A percentile compares a stretch with the other conserved stretches of the same genome.
phyloP scores from a whole-genome alignment of 2,113 vertebrate genomes.

The Etheostoma spectabile region DNA sequence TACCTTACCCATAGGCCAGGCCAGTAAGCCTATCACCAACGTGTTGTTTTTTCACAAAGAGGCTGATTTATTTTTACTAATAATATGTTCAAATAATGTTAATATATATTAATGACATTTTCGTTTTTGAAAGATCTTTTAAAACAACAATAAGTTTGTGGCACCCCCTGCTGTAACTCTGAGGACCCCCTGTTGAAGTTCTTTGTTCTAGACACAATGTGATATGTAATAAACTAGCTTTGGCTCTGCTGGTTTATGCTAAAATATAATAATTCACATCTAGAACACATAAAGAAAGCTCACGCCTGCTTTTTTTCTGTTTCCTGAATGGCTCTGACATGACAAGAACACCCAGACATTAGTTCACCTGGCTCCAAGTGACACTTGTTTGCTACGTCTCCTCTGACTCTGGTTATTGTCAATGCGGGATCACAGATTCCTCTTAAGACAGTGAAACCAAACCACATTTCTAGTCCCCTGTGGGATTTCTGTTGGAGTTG shows the following conservation, averaged over 20 bases:
- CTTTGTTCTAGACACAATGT: not conserved
- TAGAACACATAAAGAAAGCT: slow-evolving; percentile 9
- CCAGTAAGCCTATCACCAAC: too few species aligned
- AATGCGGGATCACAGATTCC: slow-evolving; percentile 55
- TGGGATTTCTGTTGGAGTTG: slow-evolving; percentile 65
- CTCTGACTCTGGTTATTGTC: slow-evolving; percentile 69
- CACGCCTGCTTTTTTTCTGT: not conserved
- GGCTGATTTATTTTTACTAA: too few species aligned
- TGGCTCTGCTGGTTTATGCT: not conserved
- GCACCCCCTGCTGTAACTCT: too few species aligned
- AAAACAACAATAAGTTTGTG: too few species aligned
- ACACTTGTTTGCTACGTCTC: slow-evolving; percentile 62
- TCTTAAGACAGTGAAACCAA: slow-evolving; percentile 68
- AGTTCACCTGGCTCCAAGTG: slow-evolving; percentile 61
- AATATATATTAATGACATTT: too few species aligned
- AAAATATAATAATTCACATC: slow-evolving; percentile 12
- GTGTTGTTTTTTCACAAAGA: too few species aligned
- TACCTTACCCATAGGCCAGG: too few species aligned
- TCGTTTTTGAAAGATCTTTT: too few species aligned
- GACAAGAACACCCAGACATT: slow-evolving; percentile 49
- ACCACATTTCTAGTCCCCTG: slow-evolving; percentile 58
- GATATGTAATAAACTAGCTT: not conserved
- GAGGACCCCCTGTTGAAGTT: too few species aligned
- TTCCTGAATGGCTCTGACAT: slow-evolving; percentile 41
- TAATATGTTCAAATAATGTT: too few species aligned